These are phyloP conservation scores for Physocephala rufipes DNA, from an alignment of 2,888 invertebrate species.

Conservation along the genomic window DNA sequence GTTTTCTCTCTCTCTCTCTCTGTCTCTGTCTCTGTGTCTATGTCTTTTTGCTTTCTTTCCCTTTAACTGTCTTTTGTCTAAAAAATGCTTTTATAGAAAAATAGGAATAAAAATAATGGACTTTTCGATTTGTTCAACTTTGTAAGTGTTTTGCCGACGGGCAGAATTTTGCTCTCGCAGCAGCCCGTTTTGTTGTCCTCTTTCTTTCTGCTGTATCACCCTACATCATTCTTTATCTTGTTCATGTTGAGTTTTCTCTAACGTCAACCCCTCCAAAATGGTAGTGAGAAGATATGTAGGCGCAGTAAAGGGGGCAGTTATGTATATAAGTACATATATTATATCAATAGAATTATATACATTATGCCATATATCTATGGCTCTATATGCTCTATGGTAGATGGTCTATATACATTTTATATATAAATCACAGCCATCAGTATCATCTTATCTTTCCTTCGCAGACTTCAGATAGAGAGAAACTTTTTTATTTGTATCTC, in stretches of 20 bases:
- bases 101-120: background rate
- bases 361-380: too few species aligned
- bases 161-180: slow-evolving; percentile 21
- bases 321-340: background rate
- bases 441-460: background rate
- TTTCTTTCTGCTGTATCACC: background rate
- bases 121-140: too few species aligned
- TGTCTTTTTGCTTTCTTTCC: too few species aligned
- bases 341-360: too few species aligned
- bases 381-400: too few species aligned
- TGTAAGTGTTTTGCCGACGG: slow-evolving; percentile 14
- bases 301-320: background rate
- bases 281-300: background rate
- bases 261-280: background rate
- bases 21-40: too few species aligned
- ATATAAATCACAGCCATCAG: background rate
- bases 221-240: slow-evolving; percentile 1
- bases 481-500: slow-evolving; percentile 6
- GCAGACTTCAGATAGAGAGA: slow-evolving; percentile 4
- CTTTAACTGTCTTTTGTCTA: background rate
- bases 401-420: background rate
- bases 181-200: background rate
- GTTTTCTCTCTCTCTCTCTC: too few species aligned
- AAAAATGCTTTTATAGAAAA: background rate
- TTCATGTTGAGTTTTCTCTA: slow-evolving; percentile 4